phyloP scores from a whole-genome alignment of 2,797 vertebrate genomes.

The Acanthopagrus latus region DNA sequence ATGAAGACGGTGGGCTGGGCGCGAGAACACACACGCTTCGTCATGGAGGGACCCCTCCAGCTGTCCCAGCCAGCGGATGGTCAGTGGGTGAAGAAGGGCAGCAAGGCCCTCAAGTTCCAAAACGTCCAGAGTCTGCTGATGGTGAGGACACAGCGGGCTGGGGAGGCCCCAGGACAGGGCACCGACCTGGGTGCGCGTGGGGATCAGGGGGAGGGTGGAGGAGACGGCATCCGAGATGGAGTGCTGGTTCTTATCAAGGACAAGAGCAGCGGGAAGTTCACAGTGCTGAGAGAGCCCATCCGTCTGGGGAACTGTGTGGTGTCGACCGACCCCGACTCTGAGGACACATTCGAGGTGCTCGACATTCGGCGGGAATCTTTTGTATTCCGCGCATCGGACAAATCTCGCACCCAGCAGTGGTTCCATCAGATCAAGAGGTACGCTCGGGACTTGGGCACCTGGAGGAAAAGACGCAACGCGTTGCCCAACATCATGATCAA shows the following conservation, averaged over 20 bases:
- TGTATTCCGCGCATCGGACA: constrained; percentile 91
- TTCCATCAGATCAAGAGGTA: constrained; percentile 91
- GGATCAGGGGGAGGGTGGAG: constrained; percentile 76
- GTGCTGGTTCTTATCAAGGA: constrained; percentile 94
- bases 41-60: constrained; percentile 94
- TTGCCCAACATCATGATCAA: constrained; percentile 97
- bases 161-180: constrained; percentile 66
- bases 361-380: constrained; percentile 93
- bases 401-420: constrained; percentile 93
- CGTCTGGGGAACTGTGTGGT: constrained; percentile 92
- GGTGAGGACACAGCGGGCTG: constrained; percentile 85
- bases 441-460: constrained; percentile 89
- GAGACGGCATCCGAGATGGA: constrained; percentile 87
- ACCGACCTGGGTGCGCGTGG: constrained; percentile 55
- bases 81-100: constrained; percentile 94
- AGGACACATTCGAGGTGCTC: constrained; percentile 93
- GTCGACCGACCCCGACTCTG: constrained; percentile 90
- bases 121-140: constrained; percentile 93
- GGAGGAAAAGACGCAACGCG: constrained; percentile 93
- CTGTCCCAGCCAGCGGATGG: constrained; percentile 91
- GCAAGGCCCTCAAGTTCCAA: constrained; percentile 93
- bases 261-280: constrained; percentile 93
- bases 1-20: constrained; percentile 93
- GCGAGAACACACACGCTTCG: constrained; percentile 90
- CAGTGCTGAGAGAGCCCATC: constrained; percentile 92